Base-by-base conservation (phyloP, 2,113 vertebrate genomes). In the Arizona elegans region DNA sequence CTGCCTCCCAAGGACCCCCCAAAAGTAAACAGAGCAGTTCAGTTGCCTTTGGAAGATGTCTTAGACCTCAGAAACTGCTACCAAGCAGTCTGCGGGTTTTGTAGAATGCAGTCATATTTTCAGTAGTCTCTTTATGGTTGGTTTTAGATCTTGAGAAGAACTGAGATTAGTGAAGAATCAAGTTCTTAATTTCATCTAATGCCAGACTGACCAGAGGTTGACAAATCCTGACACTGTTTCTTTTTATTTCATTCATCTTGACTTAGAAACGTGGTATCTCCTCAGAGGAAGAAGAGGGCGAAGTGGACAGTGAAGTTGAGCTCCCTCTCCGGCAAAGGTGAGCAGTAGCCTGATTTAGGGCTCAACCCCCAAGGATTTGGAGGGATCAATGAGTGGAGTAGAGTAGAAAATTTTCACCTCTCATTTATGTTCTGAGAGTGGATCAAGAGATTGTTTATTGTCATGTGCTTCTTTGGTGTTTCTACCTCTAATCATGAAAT, bases 231-330 rank as follows among this genome's bases (percentile, higher is more conserved):
- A 62, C 54, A 11, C 10, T 17, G 0, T 17, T 38, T 3, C 53
- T 62, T 86, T 33, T 21, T 12, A 33, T n/a, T 55, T 38, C 94
- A 9, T 58, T 29, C 89, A 59, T 87, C 75, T 89, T 47, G 43
- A 47, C 87, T 56, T 95, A 99, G 99, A 98, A 99, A 95, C 98
- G 98, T 81, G 99, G 99, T 1, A 96, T 98, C 92, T 99, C 98
- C 0, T 99, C 99, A 52, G 99, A 99, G 93, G 99, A 99, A 92
- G 99, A 99, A 93, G 99, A 99, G 91, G 99, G 99, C 38, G 99
- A 99, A 86, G 99, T 99, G 38, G 98, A 99, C 97, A 99, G 99
- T 93, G 99, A 99, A 95, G 98, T 98, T 87, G 99, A 99, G 91
- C 96, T 99, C 94, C 97, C 98, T 19, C 96, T 98, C 93, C 98